These are phyloP conservation scores for Tetranychus truncatus DNA, from an alignment of 2,888 invertebrate genomes.

Conservation along the genomic window DNA sequence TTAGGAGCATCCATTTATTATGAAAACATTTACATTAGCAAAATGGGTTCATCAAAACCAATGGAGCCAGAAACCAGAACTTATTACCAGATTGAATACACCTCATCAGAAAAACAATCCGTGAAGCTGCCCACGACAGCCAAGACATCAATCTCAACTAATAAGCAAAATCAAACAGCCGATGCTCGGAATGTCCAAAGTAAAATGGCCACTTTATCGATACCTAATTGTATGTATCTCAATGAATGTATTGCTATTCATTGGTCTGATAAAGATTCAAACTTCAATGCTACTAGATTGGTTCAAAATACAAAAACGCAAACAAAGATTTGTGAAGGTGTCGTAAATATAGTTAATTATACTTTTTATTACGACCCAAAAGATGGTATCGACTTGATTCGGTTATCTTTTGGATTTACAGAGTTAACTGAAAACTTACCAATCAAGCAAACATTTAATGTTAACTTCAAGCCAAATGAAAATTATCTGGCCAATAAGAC, in stretches of 20 bases:
- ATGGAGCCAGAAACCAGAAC: not conserved
- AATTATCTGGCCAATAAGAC: not conserved
- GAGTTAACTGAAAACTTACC: not conserved
- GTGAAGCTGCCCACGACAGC: not conserved
- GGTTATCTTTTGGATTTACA: not conserved
- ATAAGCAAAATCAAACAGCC: not conserved
- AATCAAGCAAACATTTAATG: not conserved
- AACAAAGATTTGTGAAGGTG: not conserved
- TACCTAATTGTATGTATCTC: not conserved
- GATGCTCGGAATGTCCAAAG: too few species aligned
- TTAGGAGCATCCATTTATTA: not conserved
- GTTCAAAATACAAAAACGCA: not conserved
- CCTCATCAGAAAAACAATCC: not conserved
- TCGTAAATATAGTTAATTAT: not conserved
- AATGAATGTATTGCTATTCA: not conserved
- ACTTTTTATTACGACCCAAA: not conserved
- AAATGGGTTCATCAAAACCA: not conserved
- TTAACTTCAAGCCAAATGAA: not conserved
- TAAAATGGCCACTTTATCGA: not conserved
- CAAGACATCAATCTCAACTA: not conserved
- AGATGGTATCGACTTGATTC: constrained; percentile 1
- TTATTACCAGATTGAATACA: not conserved
- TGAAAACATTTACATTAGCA: not conserved
- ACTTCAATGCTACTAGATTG: not conserved
- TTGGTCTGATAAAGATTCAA: not conserved